Base-by-base conservation (phyloP, 2,113 vertebrate genomes). In the Larimichthys crocea region DNA sequence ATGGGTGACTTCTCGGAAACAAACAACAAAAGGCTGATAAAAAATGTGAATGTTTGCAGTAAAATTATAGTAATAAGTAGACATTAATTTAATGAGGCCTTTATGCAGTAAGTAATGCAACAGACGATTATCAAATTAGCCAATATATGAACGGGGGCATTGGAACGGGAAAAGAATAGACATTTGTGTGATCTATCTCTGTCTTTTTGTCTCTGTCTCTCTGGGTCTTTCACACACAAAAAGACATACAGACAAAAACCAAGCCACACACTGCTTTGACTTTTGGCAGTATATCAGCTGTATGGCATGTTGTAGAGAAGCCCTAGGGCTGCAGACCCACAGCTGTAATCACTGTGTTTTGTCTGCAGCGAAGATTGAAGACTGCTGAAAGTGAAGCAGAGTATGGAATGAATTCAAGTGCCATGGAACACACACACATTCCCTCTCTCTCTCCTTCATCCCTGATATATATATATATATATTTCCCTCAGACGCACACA, bases 291-390 rank as follows among this genome's bases (percentile, higher is more conserved):
- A 83, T 53, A 89, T 90, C 85, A 82, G 53, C 68, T 74, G 64
- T 44, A 64, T 83, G 79, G 79, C 64, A 61, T 89, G 84, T 71
- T 78, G 76, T 42, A 56, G 74, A 78, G 56, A 82, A 74, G 72
- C 85, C 82, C 76, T 24, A 44, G 78, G 88, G 79, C 82, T 80
- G 77, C 73, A 76, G 78, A 86, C 85, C 75, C 87, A 82, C 76
- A 91, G 69, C 89, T 90, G 90, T 90, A 94, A 93, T 93, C 90
- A 90, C 60, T 81, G 74, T 88, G 77, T 91, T 90, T 88, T 88
- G 88, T 92, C 89, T 72, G 79, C 70, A 87, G 71, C 35, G 40
- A 91, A 88, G 82, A 92, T 85, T 87, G 89, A 93, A 70, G 84
- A 91, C 72, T 72, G 75, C 76, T 89, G 82, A 89, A 90, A 84